These are phyloP conservation scores for Actinia equina DNA, from an alignment of 64 coral and sea anemone species.

Conservation along the genomic window DNA sequence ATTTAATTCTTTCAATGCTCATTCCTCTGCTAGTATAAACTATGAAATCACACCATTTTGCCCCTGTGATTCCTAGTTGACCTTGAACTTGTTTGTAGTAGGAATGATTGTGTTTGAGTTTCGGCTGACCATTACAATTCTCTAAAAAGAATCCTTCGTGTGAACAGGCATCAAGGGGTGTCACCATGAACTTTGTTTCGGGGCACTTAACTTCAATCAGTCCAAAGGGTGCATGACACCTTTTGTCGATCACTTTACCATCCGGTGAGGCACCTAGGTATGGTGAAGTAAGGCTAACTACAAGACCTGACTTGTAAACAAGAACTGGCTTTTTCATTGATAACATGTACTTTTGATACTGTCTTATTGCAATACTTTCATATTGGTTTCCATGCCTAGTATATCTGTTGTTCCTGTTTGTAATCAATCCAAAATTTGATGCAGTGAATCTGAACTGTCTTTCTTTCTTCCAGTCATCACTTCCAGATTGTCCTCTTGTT, in stretches of 20 bases:
- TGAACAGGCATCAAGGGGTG: constrained; percentile 37
- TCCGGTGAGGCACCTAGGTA: constrained; percentile 26
- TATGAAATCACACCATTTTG: constrained; percentile 44
- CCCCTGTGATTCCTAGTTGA: constrained; percentile 3
- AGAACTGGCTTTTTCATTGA: background rate
- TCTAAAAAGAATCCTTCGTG: constrained; percentile 29
- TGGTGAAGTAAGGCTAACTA: background rate
- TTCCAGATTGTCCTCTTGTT: constrained; percentile 46
- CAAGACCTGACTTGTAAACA: constrained; percentile 23
- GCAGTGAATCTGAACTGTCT: constrained; percentile 66
- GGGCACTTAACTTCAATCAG: constrained; percentile 44
- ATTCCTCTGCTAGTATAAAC: constrained; percentile 37
- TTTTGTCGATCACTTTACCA: constrained; percentile 38
- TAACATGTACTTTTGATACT: constrained; percentile 31
- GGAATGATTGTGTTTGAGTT: constrained; percentile 10
- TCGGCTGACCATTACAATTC: constrained; percentile 17
- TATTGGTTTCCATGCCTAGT: constrained; percentile 35
- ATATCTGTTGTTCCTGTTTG: constrained; percentile 26
- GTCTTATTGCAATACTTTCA: constrained; percentile 28
- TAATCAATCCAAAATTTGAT: constrained; percentile 57
- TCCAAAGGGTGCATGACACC: constrained; percentile 21
- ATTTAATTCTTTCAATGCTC: constrained; percentile 42
- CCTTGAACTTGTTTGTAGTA: constrained; percentile 46
- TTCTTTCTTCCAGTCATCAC: constrained; percentile 47
- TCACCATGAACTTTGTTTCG: constrained; percentile 27